Evolutionary conservation across 2,888 invertebrate genomes (phyloP).

Genomic region (Masnerella sp.): DNA sequence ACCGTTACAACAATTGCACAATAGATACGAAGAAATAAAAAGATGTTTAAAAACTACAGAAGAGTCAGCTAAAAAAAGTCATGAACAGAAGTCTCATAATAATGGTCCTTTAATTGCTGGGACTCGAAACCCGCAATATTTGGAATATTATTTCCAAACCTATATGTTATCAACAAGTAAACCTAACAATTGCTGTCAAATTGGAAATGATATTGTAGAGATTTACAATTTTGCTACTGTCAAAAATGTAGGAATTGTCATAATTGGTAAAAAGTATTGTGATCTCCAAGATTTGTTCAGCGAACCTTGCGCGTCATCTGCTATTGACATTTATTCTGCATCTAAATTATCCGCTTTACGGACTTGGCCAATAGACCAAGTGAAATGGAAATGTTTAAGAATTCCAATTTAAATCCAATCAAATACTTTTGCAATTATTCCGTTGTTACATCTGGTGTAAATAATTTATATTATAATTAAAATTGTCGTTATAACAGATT

Average conservation of each 20-base stretch:
- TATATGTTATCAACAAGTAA: neutral
- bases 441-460: constrained; percentile 2
- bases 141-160: constrained; percentile 4
- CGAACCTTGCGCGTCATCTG: constrained; percentile 2
- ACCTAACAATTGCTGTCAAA: constrained; percentile 15
- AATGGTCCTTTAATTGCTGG: constrained; percentile 16
- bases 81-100: constrained; percentile 11
- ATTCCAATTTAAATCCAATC: neutral
- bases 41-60: neutral
- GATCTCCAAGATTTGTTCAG: neutral
- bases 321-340: constrained; percentile 7
- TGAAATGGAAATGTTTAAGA: constrained; percentile 11
- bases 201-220: constrained; percentile 9
- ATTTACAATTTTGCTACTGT: constrained; percentile 12
- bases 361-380: constrained; percentile 2
- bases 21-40: constrained; percentile 11
- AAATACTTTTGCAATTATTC: neutral
- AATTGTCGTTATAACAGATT: too few relatives aligned
- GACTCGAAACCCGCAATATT: constrained; percentile 1
- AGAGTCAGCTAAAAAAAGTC: neutral
- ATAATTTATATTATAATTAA: too few relatives aligned
- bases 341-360: neutral
- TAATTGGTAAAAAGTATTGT: constrained; percentile 5
- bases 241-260: constrained; percentile 4
- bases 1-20: constrained; percentile 19